Conservation (phyloP, 2,113 vertebrate genomes). For the Saguinus imperator region DNA sequence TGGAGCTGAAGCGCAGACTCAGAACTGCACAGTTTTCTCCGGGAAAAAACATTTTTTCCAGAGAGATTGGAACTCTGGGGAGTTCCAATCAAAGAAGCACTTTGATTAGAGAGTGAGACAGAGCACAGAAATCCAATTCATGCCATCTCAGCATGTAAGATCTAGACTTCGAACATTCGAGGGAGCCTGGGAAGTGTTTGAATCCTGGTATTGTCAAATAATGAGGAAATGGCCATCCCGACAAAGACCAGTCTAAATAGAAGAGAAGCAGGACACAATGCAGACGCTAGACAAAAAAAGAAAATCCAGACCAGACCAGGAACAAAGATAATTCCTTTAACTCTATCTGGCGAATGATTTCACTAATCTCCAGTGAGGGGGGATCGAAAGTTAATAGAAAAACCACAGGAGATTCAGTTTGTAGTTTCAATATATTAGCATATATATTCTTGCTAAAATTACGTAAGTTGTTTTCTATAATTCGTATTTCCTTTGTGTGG, state of each 20-base stretch:
- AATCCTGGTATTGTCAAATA: neutral
- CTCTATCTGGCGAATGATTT: neutral
- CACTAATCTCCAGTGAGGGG: neutral
- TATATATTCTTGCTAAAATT: neutral
- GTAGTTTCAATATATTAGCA: conserved; percentile 25
- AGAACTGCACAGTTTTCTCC: neutral
- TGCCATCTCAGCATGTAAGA: neutral
- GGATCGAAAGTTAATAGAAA: conserved; percentile 46
- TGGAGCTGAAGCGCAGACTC: neutral
- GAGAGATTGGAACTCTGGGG: neutral
- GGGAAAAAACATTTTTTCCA: neutral
- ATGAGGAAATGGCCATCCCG: neutral
- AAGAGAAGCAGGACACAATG: neutral
- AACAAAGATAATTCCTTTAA: neutral
- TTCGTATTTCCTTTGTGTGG: neutral
- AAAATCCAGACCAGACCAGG: neutral
- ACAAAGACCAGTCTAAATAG: neutral
- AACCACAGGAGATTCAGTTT: conserved; percentile 25
- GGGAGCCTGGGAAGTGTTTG: neutral
- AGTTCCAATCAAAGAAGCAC: too few relatives aligned
- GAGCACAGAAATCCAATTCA: neutral
- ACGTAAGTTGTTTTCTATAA: neutral
- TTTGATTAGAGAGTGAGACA: neutral
- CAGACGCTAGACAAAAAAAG: neutral
- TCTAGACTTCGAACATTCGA: neutral